A percentile compares a stretch with the other conserved stretches of the same genome.
Conservation (phyloP, 2,797 vertebrate genomes). For the Acipenser oxyrinchus region DNA sequence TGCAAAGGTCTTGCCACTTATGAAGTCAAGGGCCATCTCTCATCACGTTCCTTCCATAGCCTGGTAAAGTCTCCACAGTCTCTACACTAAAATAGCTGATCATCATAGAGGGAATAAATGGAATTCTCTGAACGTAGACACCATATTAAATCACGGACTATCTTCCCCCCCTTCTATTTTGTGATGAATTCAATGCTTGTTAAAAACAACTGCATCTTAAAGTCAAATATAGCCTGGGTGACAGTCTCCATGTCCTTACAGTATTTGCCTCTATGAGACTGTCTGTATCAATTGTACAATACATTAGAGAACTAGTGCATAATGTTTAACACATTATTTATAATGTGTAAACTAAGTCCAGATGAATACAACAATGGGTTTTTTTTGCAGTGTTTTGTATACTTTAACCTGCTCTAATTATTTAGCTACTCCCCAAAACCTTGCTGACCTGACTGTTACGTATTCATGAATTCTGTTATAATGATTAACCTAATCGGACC, state of each 20-base stretch:
- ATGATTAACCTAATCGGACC: conserved; percentile 4
- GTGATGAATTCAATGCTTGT: no score
- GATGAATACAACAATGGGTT: no score
- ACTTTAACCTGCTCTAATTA: neutral
- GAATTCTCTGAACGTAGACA: neutral
- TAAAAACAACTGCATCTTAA: no score
- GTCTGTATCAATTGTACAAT: no score
- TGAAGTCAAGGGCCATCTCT: conserved; percentile 8
- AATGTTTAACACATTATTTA: no score
- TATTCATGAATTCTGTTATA: conserved; percentile 3
- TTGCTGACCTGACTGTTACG: neutral
- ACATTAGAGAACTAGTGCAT: no score
- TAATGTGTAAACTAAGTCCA: no score
- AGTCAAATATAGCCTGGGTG: no score
- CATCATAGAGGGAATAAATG: conserved; percentile 1
- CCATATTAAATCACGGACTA: neutral
- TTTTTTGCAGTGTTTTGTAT: neutral
- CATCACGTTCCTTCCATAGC: neutral
- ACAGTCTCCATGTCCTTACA: no score
- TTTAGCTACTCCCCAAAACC: neutral
- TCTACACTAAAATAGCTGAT: neutral
- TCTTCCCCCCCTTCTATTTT: no score
- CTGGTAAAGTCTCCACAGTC: neutral
- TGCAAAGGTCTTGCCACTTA: conserved; percentile 12
- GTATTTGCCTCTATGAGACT: no score